Evolutionary conservation across 2,113 vertebrate species (phyloP), one percentile per base, ranked within the genome.

Genomic region (Camelus dromedarius): DNA sequence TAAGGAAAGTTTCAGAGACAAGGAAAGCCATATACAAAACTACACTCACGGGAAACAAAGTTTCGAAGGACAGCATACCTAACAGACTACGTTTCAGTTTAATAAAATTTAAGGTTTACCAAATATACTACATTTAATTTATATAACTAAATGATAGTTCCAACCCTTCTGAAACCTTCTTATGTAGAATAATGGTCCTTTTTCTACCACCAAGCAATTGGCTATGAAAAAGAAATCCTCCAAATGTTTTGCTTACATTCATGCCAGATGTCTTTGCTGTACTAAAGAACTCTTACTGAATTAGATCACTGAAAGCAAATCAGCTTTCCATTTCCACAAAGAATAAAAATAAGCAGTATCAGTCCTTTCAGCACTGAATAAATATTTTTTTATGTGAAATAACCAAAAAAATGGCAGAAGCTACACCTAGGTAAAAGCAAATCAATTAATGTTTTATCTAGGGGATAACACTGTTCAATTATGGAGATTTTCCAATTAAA

Each of bases 241-340:
- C 95, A 96, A 93, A 1, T 69, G 69, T 92, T 98, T 92, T 95
- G 89, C 93, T 98, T 93, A 97, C 42, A 97, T 95, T 96, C 93
- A 95, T 80, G 89, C 72, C 96, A 98, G 98, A 91, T 95, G 83
- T 90, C 73, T 98, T 91, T 88, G 85, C 89, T 97, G 46, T 96
- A 97, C 95, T 95, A 97, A 56, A 97, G 69, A 98, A 98, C 92
- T 97, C 97, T 97, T 95, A 89, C 50, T 97, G 95, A 98, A 98
- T 95, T 76, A 94, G 75, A 98, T 66, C 88, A 94, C 9, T 94
- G 97, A 98, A 98, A 93, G 67, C 66, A 98, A 97, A 98, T 79
- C 91, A 97, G 89, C 72, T 98, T 95, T 97, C 94, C 92, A 95
- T 98, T 97, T 93, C 79, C 42, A 96, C 84, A 18, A 89, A 95